Percentiles rank a stretch among this genome's conserved stretches.
Conservation (phyloP, 64 coral and sea anemone genomes). For the Anthopleura sola region DNA sequence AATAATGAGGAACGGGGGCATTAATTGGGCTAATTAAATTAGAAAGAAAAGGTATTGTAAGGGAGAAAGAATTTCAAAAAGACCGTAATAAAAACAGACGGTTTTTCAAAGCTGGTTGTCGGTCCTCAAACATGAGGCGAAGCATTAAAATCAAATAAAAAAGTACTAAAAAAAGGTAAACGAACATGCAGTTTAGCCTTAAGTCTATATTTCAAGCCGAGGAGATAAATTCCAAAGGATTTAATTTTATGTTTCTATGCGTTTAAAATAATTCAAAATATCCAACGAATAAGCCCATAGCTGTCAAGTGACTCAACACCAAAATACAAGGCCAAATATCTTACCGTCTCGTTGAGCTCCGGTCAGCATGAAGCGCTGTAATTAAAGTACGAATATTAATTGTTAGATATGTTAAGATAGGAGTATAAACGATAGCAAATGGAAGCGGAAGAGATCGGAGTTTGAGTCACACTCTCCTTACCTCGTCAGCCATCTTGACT, state of each 20-base stretch:
- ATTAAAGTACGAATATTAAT: constrained; percentile 20
- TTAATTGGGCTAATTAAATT: background rate
- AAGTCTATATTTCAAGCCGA: background rate
- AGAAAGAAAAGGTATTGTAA: background rate
- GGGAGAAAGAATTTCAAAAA: background rate
- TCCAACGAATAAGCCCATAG: background rate
- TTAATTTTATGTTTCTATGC: background rate
- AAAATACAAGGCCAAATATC: constrained; percentile 24
- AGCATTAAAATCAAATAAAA: constrained; percentile 4
- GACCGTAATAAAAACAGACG: background rate
- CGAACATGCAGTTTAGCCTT: background rate
- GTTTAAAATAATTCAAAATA: constrained; percentile 7
- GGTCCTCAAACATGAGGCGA: background rate
- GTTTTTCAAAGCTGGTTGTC: background rate
- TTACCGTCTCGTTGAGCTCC: constrained; percentile 88
- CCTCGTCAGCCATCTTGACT: constrained; percentile 37
- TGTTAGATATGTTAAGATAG: background rate
- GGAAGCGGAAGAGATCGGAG: background rate
- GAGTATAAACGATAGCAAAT: background rate
- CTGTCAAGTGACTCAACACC: background rate
- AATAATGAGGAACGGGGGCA: background rate
- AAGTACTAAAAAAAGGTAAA: background rate
- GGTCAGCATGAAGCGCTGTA: constrained; percentile 79
- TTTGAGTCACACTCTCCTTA: background rate
- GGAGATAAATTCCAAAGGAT: background rate